Percentiles rank a stretch among this genome's conserved stretches.
Evolutionary conservation across 2,888 invertebrate genomes (phyloP).

Genomic region (Drosophila diplacantha): DNA sequence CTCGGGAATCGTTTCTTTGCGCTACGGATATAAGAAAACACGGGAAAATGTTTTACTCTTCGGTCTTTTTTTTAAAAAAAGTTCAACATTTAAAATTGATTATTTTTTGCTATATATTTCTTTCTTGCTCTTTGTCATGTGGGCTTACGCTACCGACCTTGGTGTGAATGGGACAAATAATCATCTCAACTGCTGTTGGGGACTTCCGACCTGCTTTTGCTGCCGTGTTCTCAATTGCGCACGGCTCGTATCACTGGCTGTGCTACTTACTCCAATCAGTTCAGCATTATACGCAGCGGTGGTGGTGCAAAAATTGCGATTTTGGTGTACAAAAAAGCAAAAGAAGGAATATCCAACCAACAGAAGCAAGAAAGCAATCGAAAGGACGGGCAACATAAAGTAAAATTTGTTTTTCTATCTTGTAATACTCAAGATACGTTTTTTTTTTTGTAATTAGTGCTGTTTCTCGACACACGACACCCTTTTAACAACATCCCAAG

Average conservation of each 20-base stretch:
- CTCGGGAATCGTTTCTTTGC: neutral
- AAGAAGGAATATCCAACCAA: slow-evolving; percentile 43
- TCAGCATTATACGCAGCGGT: slow-evolving; percentile 50
- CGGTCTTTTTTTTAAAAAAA: slow-evolving; percentile 20
- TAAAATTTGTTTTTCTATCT: slow-evolving; percentile 41
- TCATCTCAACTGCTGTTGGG: slow-evolving; percentile 39
- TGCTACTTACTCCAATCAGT: slow-evolving; percentile 66
- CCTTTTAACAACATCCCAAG: neutral
- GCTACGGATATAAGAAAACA: neutral
- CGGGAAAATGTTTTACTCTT: slow-evolving; percentile 9
- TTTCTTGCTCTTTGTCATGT: slow-evolving; percentile 46
- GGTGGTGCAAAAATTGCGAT: slow-evolving; percentile 77
- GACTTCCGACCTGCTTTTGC: slow-evolving; percentile 49
- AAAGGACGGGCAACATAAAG: slow-evolving; percentile 41
- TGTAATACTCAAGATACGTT: slow-evolving; percentile 12
- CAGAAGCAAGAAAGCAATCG: slow-evolving; percentile 37
- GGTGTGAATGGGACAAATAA: slow-evolving; percentile 62
- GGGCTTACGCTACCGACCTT: slow-evolving; percentile 35
- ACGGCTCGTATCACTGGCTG: slow-evolving; percentile 46
- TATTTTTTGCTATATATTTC: slow-evolving; percentile 59
- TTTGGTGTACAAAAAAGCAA: slow-evolving; percentile 77
- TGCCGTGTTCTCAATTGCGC: slow-evolving; percentile 40
- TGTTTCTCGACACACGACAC: neutral
- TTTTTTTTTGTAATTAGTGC: slow-evolving; percentile 7
- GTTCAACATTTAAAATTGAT: slow-evolving; percentile 62